Conservation (phyloP, 2,888 invertebrate genomes). For the Pyrochroa serraticornis region DNA sequence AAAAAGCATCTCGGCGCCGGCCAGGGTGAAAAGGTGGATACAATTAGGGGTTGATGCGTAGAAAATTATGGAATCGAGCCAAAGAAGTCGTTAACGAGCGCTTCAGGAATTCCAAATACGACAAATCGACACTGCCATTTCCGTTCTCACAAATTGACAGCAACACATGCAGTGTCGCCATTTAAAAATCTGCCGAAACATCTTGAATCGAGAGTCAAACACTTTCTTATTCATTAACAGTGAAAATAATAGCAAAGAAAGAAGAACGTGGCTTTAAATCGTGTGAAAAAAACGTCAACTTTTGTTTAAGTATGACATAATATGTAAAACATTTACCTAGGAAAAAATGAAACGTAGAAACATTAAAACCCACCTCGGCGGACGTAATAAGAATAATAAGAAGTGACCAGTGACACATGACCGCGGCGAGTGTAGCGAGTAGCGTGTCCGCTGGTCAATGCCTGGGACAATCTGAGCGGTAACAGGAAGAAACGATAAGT, state of each 20-base stretch:
- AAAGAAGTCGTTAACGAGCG: neutral
- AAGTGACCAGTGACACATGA: slow-evolving; percentile 45
- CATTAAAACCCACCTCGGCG: slow-evolving; percentile 36
- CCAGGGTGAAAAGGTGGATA: neutral
- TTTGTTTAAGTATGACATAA: slow-evolving; percentile 6
- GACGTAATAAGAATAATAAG: slow-evolving; percentile 44
- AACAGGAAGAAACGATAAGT: slow-evolving; percentile 51
- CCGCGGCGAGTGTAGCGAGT: slow-evolving; percentile 46
- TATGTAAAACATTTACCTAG: neutral
- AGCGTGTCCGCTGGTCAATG: slow-evolving; percentile 52
- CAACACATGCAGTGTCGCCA: neutral
- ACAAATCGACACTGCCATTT: neutral
- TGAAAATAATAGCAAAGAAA: neutral
- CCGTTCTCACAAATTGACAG: slow-evolving; percentile 5
- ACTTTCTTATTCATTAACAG: too few species aligned
- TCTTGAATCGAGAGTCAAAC: neutral
- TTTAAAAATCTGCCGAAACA: neutral
- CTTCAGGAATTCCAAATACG: neutral
- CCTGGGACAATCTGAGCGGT: slow-evolving; percentile 47
- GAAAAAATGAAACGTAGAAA: slow-evolving; percentile 3
- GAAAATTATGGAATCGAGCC: neutral
- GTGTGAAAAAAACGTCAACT: neutral
- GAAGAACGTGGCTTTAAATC: neutral
- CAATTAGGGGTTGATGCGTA: neutral
- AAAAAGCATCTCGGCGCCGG: neutral